Conservation (phyloP, 2,797 vertebrate species). For the Morelia viridis region DNA sequence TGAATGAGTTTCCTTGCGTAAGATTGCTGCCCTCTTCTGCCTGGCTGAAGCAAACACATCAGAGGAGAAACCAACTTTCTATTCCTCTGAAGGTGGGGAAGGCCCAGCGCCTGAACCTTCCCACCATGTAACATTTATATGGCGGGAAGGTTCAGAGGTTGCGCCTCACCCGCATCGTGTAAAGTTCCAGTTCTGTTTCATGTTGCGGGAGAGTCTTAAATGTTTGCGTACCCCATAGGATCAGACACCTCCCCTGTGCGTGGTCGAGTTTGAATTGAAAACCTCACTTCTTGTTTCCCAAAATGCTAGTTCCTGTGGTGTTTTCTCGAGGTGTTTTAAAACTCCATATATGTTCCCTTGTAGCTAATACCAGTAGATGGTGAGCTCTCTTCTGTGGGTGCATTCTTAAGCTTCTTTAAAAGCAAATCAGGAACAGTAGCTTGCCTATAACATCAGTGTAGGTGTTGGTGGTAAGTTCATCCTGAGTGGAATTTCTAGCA, state of each 20-base stretch:
- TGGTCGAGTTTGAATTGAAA: constrained; percentile 45
- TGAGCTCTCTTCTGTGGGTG: neutral
- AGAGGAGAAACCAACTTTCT: neutral
- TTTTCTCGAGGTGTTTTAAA: neutral
- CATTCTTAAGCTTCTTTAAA: neutral
- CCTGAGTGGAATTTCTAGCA: neutral
- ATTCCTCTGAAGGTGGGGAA: neutral
- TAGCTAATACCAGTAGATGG: neutral
- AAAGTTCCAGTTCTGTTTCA: neutral
- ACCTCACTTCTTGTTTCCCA: constrained; percentile 50
- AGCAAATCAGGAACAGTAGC: neutral
- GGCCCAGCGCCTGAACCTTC: neutral
- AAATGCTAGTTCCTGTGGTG: constrained; percentile 36
- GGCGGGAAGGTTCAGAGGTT: neutral
- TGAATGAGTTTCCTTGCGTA: neutral
- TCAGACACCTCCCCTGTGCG: too few relatives aligned
- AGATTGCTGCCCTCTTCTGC: neutral
- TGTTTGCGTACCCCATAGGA: neutral
- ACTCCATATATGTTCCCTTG: too few relatives aligned
- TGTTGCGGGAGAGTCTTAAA: neutral
- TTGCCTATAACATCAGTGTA: neutral
- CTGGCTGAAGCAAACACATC: too few relatives aligned
- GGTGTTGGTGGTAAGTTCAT: too few relatives aligned
- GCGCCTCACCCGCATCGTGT: neutral
- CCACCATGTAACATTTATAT: neutral